A percentile compares a stretch with the other conserved stretches of the same genome.
These are phyloP conservation scores for Epistrophe grossulariae DNA, from an alignment of 2,888 invertebrate species.

Conservation along the genomic window DNA sequence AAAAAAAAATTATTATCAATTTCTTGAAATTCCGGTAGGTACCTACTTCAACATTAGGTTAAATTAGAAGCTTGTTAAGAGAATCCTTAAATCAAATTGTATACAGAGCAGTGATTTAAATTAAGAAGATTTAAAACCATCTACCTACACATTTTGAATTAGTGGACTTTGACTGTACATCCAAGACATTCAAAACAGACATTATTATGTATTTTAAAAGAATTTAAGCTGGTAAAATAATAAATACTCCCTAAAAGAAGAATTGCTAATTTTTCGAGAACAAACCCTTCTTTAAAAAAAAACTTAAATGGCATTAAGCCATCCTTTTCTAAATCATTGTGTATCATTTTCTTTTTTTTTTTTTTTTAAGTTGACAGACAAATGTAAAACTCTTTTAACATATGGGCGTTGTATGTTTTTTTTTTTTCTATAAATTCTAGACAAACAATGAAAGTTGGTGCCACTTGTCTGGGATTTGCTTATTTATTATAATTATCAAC, in stretches of 20 bases:
- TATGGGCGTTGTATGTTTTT: background rate
- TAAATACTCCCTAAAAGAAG: background rate
- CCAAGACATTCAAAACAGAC: background rate
- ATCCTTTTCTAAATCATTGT: background rate
- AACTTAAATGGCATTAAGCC: background rate
- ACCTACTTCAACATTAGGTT: no score
- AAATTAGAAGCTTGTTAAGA: no score
- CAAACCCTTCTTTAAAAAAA: background rate
- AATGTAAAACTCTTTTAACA: background rate
- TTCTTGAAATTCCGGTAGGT: no score
- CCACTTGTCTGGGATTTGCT: slow-evolving; percentile 29
- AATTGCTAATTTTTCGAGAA: background rate
- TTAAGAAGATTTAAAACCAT: background rate
- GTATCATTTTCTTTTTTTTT: background rate
- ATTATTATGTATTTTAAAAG: background rate
- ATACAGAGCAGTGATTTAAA: no score
- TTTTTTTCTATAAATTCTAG: background rate
- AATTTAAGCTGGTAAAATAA: background rate
- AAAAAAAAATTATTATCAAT: no score
- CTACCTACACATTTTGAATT: no score
- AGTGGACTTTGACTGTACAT: background rate
- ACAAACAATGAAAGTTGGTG: slow-evolving; percentile 24
- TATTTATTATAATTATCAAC: slow-evolving; percentile 35
- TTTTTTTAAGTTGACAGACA: background rate
- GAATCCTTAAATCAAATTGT: background rate